phyloP scores from a whole-genome alignment of 1,140 invertebrate genomes.

The Neotoxoptera formosana region DNA sequence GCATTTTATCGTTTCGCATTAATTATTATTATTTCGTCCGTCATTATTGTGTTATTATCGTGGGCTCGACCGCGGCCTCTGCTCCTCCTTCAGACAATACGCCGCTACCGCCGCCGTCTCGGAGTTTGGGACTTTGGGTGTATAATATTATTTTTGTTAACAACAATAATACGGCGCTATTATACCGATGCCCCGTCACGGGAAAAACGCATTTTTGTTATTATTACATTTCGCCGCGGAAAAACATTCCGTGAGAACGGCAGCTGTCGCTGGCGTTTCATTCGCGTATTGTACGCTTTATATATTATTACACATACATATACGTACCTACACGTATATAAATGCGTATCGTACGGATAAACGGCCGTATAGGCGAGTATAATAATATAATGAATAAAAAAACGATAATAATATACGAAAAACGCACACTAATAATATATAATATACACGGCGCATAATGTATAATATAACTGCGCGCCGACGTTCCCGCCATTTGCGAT shows the following conservation, averaged over 20 bases:
- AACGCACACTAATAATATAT: not conserved
- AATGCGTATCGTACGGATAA: not conserved
- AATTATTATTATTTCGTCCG: not conserved
- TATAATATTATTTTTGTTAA: not conserved
- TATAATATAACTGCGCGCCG: not conserved
- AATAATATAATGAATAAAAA: slow-evolving; percentile 23
- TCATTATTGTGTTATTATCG: not conserved
- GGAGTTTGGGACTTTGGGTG: not conserved
- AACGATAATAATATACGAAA: slow-evolving; percentile 37
- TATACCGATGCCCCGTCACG: not conserved
- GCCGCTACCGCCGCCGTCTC: not conserved
- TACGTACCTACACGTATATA: not conserved
- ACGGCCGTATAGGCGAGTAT: not conserved
- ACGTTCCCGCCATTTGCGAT: not conserved
- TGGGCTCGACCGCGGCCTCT: no score
- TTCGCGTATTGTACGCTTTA: not conserved
- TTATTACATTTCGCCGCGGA: not conserved
- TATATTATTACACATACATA: no score
- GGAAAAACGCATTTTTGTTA: not conserved
- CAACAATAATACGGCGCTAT: not conserved
- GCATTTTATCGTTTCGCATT: not conserved
- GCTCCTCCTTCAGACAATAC: no score
- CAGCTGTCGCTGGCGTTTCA: slow-evolving; percentile 5
- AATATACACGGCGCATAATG: not conserved
- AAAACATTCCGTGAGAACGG: slow-evolving; percentile 10